Conservation (phyloP, 2,113 vertebrate genomes). For the Physeter macrocephalus region DNA sequence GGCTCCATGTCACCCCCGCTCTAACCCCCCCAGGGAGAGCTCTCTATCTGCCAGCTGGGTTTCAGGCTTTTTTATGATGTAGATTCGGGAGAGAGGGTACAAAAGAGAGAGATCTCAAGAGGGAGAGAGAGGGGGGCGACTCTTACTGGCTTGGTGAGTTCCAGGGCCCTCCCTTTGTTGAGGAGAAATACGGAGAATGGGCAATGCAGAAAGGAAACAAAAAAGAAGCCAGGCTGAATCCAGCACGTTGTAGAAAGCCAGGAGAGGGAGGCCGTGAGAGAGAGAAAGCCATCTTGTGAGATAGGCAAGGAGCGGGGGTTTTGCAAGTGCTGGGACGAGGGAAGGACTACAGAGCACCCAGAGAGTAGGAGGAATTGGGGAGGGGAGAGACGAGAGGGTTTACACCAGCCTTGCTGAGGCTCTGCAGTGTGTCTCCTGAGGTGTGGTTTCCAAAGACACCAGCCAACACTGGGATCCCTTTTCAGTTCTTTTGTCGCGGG, state of each 20-base stretch:
- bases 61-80: not conserved
- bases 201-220: not conserved
- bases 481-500: not conserved
- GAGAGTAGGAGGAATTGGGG: fast-evolving
- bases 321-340: fast-evolving
- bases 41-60: not conserved
- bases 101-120: not conserved
- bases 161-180: not conserved
- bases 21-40: not conserved
- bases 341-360: fast-evolving
- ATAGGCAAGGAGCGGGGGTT: fast-evolving
- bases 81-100: not conserved
- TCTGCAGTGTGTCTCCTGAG: fast-evolving
- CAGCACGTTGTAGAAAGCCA: not conserved
- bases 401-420: fast-evolving
- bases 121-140: not conserved
- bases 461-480: not conserved
- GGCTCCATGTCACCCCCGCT: not conserved
- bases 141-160: not conserved
- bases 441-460: not conserved
- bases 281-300: fast-evolving
- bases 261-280: not conserved
- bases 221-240: not conserved
- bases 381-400: fast-evolving
- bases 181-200: not conserved